Conservation (phyloP, 2,113 vertebrate species). For the Mus pahari region DNA sequence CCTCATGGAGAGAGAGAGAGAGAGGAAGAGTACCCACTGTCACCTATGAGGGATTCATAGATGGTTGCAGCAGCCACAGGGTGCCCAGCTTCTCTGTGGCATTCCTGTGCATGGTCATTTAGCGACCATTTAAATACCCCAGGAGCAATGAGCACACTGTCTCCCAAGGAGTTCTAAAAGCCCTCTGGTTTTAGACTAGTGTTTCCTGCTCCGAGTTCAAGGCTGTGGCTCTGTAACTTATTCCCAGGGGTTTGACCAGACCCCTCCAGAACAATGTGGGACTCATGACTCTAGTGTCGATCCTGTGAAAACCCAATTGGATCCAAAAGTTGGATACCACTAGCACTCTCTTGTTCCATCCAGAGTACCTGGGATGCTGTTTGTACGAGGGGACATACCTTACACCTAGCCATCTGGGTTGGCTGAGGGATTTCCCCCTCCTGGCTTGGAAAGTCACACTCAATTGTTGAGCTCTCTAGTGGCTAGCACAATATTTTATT, state of each 20-base stretch:
- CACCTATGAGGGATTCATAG: too few species aligned
- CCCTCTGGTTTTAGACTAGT: slow-evolving; percentile 9
- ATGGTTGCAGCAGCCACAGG: background rate
- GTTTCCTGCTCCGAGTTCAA: background rate
- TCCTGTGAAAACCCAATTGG: background rate
- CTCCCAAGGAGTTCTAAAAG: background rate
- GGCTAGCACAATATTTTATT: background rate
- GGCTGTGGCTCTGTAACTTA: background rate
- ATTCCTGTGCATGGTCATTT: too few species aligned
- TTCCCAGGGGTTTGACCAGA: background rate
- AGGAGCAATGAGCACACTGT: background rate
- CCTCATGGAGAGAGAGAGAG: background rate
- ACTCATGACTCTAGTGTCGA: background rate
- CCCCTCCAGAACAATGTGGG: background rate
- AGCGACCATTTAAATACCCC: background rate
- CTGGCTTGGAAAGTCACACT: background rate
- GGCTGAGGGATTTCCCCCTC: background rate
- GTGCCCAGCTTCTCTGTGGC: background rate
- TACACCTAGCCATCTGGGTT: background rate
- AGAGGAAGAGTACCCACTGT: background rate
- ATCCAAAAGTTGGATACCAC: background rate
- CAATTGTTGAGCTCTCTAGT: background rate
- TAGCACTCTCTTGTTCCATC: background rate
- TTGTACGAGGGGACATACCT: background rate
- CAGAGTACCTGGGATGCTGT: background rate